Base-by-base conservation (phyloP, 2,113 vertebrate genomes). In the Chrysochloris asiatica region DNA sequence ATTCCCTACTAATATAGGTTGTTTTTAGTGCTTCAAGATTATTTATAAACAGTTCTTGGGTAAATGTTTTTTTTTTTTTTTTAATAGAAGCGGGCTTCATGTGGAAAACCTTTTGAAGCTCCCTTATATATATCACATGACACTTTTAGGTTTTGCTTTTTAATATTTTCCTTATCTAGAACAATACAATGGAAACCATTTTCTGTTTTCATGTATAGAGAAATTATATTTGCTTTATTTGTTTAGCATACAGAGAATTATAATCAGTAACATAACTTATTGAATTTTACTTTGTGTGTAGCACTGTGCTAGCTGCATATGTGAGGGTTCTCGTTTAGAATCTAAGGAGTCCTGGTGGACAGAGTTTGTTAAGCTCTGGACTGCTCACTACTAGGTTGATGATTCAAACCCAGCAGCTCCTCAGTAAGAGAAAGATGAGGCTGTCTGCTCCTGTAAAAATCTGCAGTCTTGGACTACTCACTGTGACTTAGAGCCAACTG, bases 201-300 rank as follows among this genome's bases (percentile, higher is more conserved):
- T 69, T 76, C 45, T 90, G 3, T 75, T 83, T 65, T 80, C 36
- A 77, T 30, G 50, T 30, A 45, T 67, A 65, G 47, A 76, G 47
- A 83, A 90, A 84, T 84, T 90, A 45, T 65, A 33, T 83, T 61
- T 69, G 50, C 56, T 61, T 76, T 76, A 22, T 9, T 48, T 69
- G 33, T 43, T 43, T 11, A 84, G 30, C 38, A n/a, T 87, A 3
- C 67, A 67, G 59, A 61, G 47, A 67, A 78, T 52, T 78, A 50
- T 30, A 77, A 41, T 75, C 22, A 47, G 12, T 63, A 50, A 63
- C 48, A 48, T 65, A 77, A 22, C 3, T 87, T 50, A 87, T 3
- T 78, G 56, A 78, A 67, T 88, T 67, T 16, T 43, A 52, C 45
- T 77, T 78, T 67, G 59, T 77, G 56, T 76, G 14, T 76, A 72